Evolutionary conservation across 2,888 invertebrate genomes (phyloP).

Genomic region (Idaea biselata): DNA sequence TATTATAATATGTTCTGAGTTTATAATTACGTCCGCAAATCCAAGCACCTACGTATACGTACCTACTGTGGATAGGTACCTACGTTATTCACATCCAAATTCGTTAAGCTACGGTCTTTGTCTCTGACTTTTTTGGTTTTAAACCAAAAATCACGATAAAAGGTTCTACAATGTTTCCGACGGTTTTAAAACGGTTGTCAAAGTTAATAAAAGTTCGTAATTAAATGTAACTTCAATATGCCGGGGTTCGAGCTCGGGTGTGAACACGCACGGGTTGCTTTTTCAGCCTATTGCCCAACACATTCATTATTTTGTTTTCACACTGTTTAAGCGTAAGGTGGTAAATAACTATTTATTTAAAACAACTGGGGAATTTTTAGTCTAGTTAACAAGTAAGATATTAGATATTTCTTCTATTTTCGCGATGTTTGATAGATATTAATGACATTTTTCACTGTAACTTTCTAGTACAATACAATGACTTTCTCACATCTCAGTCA

Average conservation of each 20-base stretch:
- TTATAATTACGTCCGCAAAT: no score
- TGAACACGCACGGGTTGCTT: neutral
- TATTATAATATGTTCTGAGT: no score
- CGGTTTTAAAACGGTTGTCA: neutral
- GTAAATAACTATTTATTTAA: neutral
- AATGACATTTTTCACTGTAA: no score
- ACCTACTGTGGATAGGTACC: no score
- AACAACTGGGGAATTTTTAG: neutral
- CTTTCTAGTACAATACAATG: no score
- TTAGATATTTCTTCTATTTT: no score
- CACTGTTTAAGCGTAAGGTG: neutral
- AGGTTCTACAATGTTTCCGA: neutral
- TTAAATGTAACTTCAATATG: neutral
- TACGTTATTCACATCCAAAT: no score
- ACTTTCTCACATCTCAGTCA: no score
- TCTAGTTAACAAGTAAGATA: no score
- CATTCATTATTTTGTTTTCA: neutral
- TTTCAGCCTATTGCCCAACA: neutral
- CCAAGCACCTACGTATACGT: no score
- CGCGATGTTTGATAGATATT: no score
- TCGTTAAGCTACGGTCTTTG: slow-evolving; percentile 5
- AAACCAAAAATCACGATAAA: neutral
- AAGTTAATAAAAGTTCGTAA: neutral
- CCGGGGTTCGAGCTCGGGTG: neutral
- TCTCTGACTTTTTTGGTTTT: neutral